Evolutionary conservation across 1,140 invertebrate species (phyloP).

Genomic region (Temnothorax curvispinosus): DNA sequence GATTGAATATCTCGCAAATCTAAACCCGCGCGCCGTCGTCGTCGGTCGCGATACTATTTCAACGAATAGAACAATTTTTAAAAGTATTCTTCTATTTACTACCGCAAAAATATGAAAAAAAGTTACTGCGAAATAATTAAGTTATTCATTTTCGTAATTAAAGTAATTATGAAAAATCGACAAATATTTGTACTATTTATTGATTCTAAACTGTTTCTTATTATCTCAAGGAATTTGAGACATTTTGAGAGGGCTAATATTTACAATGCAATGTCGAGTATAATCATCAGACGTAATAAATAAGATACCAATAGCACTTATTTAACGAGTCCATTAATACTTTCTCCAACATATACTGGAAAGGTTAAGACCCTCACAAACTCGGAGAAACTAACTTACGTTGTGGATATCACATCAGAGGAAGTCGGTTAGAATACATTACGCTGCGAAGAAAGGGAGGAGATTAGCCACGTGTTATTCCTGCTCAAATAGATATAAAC

Average conservation of each 20-base stretch:
- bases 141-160: neutral
- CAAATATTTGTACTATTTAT: neutral
- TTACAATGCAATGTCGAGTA: neutral
- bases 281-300: neutral
- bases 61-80: neutral
- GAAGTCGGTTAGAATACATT: slow-evolving; percentile 26
- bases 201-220: neutral
- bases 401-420: slow-evolving; percentile 7
- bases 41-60: neutral
- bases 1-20: slow-evolving; percentile 57
- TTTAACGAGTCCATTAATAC: slow-evolving; percentile 48
- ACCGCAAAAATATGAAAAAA: neutral
- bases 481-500: neutral
- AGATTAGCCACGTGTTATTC: neutral
- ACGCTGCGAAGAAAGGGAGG: neutral
- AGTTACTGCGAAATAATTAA: neutral
- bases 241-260: neutral
- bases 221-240: neutral
- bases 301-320: slow-evolving; percentile 7
- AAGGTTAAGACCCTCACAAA: slow-evolving; percentile 55
- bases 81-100: neutral
- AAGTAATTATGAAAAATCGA: neutral
- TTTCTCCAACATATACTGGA: slow-evolving; percentile 49
- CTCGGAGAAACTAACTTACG: slow-evolving; percentile 51
- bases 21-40: neutral